Percentiles rank a stretch among this genome's conserved stretches.
phyloP scores from a whole-genome alignment of 1,140 invertebrate species.

The Drosophila aff. region DNA sequence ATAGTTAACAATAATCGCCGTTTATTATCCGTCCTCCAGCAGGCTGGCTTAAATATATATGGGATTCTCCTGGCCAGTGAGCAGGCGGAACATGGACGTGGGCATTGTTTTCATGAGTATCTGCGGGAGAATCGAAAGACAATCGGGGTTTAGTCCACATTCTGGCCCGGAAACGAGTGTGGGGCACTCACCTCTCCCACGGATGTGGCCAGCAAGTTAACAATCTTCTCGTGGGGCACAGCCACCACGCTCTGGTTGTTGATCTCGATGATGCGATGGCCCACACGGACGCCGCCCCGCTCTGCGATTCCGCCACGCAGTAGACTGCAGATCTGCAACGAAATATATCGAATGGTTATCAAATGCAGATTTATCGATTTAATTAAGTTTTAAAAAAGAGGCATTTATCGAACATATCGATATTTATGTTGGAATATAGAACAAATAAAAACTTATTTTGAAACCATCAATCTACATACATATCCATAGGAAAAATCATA shows the following conservation, averaged over 20 bases:
- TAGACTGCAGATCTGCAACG: conserved; percentile 96
- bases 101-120: conserved; percentile 99
- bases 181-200: conserved; percentile 95
- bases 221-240: conserved; percentile 99
- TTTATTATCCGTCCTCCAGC: conserved; percentile 33
- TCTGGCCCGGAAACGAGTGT: rapidly evolving
- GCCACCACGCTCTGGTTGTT: conserved; percentile 99
- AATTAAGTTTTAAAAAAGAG: neutral
- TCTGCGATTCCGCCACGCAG: conserved; percentile 99
- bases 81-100: conserved; percentile 99
- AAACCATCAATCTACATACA: too few species aligned
- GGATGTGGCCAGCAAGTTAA: conserved; percentile 98
- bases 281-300: conserved; percentile 98
- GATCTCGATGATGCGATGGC: conserved; percentile 99
- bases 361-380: neutral
- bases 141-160: neutral
- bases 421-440: too few species aligned
- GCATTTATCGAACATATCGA: neutral
- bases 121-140: conserved; percentile 86
- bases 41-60: conserved; percentile 94
- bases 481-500: neutral
- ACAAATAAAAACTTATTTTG: too few species aligned
- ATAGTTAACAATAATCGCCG: conserved; percentile 69
- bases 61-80: conserved; percentile 99
- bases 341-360: neutral